Evolutionary conservation across 2,888 invertebrate species (phyloP), one percentile per base, ranked within the genome.

Genomic region (Rhingia campestris): DNA sequence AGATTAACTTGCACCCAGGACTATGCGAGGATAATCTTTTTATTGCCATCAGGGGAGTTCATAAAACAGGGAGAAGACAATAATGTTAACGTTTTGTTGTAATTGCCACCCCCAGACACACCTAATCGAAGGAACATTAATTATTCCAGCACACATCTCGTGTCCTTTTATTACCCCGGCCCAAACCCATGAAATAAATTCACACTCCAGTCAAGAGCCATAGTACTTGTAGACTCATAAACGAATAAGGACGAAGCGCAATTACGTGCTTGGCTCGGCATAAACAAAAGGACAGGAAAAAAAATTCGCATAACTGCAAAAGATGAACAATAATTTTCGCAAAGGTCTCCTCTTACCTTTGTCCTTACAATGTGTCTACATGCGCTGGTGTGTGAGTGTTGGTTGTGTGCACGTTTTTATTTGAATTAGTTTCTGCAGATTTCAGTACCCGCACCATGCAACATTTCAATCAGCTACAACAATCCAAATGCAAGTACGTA

Each of bases 91-190:
- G 12, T 22, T 64, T 64, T 51, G 10, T n/a, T 64, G 64, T 64
- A 64, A 64, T 64, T 64, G 51, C 51, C 22, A 32, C 37, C 64
- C 3, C 12, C 10, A 14, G 32, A 10, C 14, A 14, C 49, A 64
- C 64, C 30, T 39, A 22, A 37, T 64, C 64, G 51, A 64, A 39
- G 49, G 5, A 39, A 6, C 64, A 51, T 64, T 51, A 51, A 64
- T 64, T 64, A 51, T 41, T 39, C 49, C 4, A 32, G 30, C 51
- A 39, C 49, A 32, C 51, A 64, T 51, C 6, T 22, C 33, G 2
- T 4, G n/a, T 3, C 9, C 1, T 22, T 64, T 64, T 64, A 51
- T 51, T 64, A n/a, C 6, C 7, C 30, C 22, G 22, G 22, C 22
- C 22, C 22, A 22, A 4, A 39, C 49, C 22, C 22, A 22, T 22